Conservation (phyloP, 1,140 invertebrate genomes). For the Drosophila kurseongensis region DNA sequence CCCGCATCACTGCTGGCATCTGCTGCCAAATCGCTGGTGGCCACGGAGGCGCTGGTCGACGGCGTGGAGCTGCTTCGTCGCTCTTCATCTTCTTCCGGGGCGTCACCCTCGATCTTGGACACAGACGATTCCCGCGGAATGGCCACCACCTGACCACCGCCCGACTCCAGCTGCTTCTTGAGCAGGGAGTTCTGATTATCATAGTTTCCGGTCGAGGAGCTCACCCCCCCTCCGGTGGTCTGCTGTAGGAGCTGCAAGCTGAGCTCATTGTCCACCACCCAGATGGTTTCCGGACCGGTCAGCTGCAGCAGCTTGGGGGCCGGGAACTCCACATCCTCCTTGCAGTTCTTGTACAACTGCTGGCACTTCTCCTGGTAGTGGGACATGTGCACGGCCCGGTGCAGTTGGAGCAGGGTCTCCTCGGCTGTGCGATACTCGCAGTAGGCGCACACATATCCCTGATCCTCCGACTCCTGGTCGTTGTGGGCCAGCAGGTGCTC, state of each 20-base stretch:
- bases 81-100: slow-evolving; percentile 54
- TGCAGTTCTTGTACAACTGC: slow-evolving; percentile 88
- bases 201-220: slow-evolving; percentile 50
- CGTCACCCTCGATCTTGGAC: slow-evolving; percentile 12
- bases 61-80: slow-evolving; percentile 61
- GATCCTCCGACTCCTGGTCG: slow-evolving; percentile 38
- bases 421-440: slow-evolving; percentile 92
- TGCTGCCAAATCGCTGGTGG: slow-evolving; percentile 68
- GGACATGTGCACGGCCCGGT: slow-evolving; percentile 91
- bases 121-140: slow-evolving; percentile 18
- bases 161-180: slow-evolving; percentile 78
- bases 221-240: slow-evolving; percentile 58
- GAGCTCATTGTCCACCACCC: slow-evolving; percentile 84
- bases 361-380: slow-evolving; percentile 93
- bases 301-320: slow-evolving; percentile 87
- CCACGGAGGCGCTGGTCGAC: slow-evolving; percentile 72
- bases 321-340: slow-evolving; percentile 87
- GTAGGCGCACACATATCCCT: slow-evolving; percentile 88
- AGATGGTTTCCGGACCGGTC: slow-evolving; percentile 82
- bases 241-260: slow-evolving; percentile 70
- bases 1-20: slow-evolving; percentile 71
- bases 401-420: slow-evolving; percentile 89
- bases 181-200: slow-evolving; percentile 69
- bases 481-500: slow-evolving; percentile 87
- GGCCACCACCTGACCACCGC: slow-evolving; percentile 30